phyloP scores from a whole-genome alignment of 2,797 vertebrate species.

The Calcarius lapponicus region DNA sequence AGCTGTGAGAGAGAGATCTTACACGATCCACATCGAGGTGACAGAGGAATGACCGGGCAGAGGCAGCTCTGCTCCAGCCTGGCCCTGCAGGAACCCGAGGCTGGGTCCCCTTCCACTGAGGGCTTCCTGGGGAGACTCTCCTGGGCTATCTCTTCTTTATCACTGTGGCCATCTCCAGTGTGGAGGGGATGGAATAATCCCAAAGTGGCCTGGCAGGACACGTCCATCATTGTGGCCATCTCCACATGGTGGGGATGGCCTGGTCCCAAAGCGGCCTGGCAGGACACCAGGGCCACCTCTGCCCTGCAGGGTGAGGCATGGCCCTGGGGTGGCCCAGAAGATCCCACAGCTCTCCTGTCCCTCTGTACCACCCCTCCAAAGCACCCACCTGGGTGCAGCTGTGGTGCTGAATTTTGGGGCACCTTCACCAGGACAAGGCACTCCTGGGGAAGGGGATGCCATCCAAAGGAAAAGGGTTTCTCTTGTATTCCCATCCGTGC shows the following conservation, averaged over 20 bases:
- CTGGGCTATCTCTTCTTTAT: neutral
- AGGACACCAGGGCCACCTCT: neutral
- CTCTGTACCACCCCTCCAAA: neutral
- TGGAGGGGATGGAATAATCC: neutral
- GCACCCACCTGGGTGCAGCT: neutral
- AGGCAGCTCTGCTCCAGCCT: neutral
- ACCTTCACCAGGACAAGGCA: neutral
- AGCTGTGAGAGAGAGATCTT: neutral
- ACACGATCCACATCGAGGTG: neutral
- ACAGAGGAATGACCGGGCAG: neutral
- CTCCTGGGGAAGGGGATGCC: neutral
- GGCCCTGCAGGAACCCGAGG: neutral
- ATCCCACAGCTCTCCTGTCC: neutral
- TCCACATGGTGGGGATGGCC: neutral
- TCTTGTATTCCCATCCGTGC: neutral
- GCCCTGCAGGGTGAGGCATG: fast-evolving
- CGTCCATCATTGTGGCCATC: neutral
- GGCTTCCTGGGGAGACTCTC: neutral
- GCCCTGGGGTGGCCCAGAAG: neutral
- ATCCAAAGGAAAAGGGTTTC: neutral
- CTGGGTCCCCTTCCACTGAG: neutral
- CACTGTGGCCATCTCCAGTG: neutral
- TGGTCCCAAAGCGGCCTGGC: neutral
- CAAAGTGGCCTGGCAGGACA: neutral
- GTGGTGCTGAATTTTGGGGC: neutral